These are phyloP conservation scores for Clostera curtula DNA, from an alignment of 2,888 invertebrate species.

Conservation along the genomic window DNA sequence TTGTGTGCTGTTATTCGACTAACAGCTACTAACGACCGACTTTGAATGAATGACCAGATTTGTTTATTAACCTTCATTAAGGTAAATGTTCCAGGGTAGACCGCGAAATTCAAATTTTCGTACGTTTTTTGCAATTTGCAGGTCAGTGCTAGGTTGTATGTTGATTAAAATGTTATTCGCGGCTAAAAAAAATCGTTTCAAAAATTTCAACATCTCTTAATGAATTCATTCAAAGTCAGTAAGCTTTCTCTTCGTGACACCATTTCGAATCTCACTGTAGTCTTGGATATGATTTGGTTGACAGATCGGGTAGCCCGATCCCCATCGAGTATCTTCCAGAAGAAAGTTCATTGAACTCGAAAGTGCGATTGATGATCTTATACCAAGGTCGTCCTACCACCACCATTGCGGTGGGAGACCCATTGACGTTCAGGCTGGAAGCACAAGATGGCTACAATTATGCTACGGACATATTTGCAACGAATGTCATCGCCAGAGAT, in stretches of 20 bases:
- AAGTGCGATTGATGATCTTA: slow-evolving; percentile 87
- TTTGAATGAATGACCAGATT: slow-evolving; percentile 51
- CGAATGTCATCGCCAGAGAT: slow-evolving; percentile 93
- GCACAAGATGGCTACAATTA: slow-evolving; percentile 93
- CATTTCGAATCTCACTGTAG: slow-evolving; percentile 61
- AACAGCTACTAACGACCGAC: slow-evolving; percentile 71
- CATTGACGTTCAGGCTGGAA: slow-evolving; percentile 90
- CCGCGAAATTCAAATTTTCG: no score
- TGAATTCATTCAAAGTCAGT: slow-evolving; percentile 58
- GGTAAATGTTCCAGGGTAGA: no score
- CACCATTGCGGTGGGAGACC: slow-evolving; percentile 94
- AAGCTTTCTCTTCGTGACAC: slow-evolving; percentile 14
- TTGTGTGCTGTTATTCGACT: slow-evolving; percentile 68
- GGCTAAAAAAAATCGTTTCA: no score
- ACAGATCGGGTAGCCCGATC: slow-evolving; percentile 92
- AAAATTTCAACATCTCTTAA: no score
- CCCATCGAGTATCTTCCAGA: slow-evolving; percentile 95
- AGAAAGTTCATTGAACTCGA: slow-evolving; percentile 91
- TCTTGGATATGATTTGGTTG: slow-evolving; percentile 61
- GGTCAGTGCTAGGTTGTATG: no score
- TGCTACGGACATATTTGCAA: slow-evolving; percentile 92
- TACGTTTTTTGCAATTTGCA: no score
- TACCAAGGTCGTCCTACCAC: slow-evolving; percentile 94
- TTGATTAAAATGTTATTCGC: no score
- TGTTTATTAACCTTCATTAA: not conserved